phyloP scores from a whole-genome alignment of 1,140 invertebrate species.

The Drosophila auraria region DNA sequence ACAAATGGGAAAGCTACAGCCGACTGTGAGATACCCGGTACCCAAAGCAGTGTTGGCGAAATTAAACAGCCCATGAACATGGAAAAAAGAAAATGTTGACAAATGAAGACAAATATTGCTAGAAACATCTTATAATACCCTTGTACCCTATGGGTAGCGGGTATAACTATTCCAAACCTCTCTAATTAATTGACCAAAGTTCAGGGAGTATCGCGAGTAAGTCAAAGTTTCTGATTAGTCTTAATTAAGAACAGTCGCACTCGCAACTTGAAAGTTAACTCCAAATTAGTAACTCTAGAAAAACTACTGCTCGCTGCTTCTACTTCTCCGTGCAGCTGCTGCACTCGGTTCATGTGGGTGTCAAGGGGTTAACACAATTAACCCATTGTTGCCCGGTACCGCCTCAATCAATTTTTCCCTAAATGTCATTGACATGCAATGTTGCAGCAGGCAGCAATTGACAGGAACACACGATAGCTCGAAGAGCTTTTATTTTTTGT shows the following conservation, averaged over 20 bases:
- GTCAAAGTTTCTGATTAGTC: constrained; percentile 9
- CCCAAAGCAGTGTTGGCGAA: no score
- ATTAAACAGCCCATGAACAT: no score
- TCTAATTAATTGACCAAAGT: constrained; percentile 7
- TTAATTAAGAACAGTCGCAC: constrained; percentile 13
- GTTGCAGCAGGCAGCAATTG: constrained; percentile 36
- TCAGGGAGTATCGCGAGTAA: background rate
- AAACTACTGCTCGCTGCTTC: background rate
- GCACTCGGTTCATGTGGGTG: constrained; percentile 30
- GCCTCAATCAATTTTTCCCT: constrained; percentile 61
- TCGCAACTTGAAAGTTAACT: constrained; percentile 10
- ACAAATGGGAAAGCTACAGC: no score
- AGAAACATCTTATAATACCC: no score
- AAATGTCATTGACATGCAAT: constrained; percentile 66
- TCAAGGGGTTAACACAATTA: constrained; percentile 70
- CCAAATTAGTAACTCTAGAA: constrained; percentile 1
- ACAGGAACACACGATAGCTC: constrained; percentile 7
- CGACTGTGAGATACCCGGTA: no score
- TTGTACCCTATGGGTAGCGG: no score
- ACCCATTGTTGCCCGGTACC: constrained; percentile 31
- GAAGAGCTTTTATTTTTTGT: constrained; percentile 27
- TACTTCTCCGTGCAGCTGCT: constrained; percentile 6
- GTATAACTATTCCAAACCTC: background rate
- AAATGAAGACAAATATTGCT: no score
- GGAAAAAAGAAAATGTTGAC: no score